Base-by-base conservation (phyloP, 2,888 invertebrate species). In the Andrena trimmerana region DNA sequence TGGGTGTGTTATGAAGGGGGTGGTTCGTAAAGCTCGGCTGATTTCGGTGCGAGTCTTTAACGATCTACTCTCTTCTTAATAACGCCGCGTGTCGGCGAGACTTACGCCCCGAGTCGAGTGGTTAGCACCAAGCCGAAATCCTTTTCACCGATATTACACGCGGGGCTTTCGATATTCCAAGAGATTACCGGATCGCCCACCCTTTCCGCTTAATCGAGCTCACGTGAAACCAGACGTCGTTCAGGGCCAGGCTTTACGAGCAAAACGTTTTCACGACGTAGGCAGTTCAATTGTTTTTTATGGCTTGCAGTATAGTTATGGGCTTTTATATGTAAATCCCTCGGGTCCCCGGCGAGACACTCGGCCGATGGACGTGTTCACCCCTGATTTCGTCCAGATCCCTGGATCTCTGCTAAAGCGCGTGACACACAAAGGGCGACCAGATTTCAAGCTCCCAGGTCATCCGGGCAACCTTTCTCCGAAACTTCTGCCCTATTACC, bases 401-500 rank as follows among this genome's bases (percentile, higher is more conserved):
- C 60, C 31, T 50, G 24, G 36, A 60, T 52, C 10, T 57, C 16
- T 24, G 60, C 36, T 42, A 5, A 42, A 42, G 42, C 42, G 42
- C 42, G 52, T 60, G 20, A 24, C 10, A 27, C n/a, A 20, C 20
- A 60, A 29, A 57, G 24, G 68, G 68, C 20, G 50, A 54, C 42
- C 20, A 73, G 57, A 79, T 69, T 48, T 50, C 50, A 62, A 59
- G 57, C 24, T 78, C 69, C 65, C 68, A 36, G 71, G 54, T 67
- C 70, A 33, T 54, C 48, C 59, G 8, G 42, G 42, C 33, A 71
- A 81, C 78, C 72, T 62, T 65, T 50, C 68, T 0, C 52, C 63
- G 68, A 68, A 80, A 78, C 71, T 33, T 78, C 33, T 67, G 62
- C 78, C 24, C 67, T 29, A 71, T 80, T 80, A 78, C 33, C 68